Percentiles rank a stretch among this genome's conserved stretches.
These are phyloP conservation scores for Acrocephalus kingi DNA, from an alignment of 2,113 vertebrate species.

Conservation along the genomic window DNA sequence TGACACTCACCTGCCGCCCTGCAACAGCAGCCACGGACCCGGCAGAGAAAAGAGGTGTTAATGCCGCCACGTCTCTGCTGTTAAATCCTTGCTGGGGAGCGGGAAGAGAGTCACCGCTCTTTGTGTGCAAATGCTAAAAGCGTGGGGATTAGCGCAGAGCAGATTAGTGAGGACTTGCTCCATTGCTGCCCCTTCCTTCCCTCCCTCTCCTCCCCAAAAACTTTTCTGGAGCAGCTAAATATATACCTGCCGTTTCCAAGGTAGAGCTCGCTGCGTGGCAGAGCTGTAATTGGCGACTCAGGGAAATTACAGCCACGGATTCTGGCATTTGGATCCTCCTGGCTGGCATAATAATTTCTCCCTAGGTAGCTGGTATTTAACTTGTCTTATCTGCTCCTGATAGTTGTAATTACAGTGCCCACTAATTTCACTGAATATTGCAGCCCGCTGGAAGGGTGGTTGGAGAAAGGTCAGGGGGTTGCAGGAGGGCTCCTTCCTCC, in stretches of 20 bases:
- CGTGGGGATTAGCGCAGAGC: slow-evolving; percentile 11
- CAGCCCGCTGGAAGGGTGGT: not conserved
- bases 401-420: slow-evolving; percentile 70
- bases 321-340: slow-evolving; percentile 75
- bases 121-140: slow-evolving; percentile 10
- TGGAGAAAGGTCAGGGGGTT: slow-evolving; percentile 4
- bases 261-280: slow-evolving; percentile 57
- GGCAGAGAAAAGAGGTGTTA: not conserved
- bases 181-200: not conserved
- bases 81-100: slow-evolving; percentile 6
- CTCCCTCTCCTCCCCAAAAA: not conserved
- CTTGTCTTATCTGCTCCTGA: slow-evolving; percentile 70
- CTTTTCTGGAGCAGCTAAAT: slow-evolving; percentile 68
- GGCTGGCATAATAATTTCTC: slow-evolving; percentile 72
- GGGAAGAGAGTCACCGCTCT: not conserved
- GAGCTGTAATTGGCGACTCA: slow-evolving; percentile 70
- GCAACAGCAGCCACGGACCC: not conserved
- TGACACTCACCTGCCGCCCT: not conserved
- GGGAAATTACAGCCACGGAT: slow-evolving; percentile 67
- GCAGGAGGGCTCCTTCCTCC: not conserved
- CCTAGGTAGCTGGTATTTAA: slow-evolving; percentile 76
- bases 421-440: slow-evolving; percentile 41
- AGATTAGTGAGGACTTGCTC: slow-evolving; percentile 38
- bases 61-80: not conserved
- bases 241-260: slow-evolving; percentile 71